phyloP scores from a whole-genome alignment of 2,888 invertebrate genomes.

The Nephrotoma guestfalica region DNA sequence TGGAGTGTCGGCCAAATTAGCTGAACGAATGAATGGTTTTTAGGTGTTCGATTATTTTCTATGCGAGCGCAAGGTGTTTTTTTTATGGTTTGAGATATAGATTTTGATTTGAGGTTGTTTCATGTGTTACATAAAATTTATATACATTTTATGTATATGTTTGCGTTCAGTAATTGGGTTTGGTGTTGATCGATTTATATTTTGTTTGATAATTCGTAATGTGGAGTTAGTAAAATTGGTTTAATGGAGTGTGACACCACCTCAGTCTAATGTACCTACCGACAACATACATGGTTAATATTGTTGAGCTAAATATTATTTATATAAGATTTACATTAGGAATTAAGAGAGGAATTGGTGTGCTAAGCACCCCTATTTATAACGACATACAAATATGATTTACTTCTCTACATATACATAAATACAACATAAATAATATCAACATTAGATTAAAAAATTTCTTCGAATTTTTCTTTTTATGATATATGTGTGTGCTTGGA shows the following conservation, averaged over 20 bases:
- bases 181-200: not conserved
- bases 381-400: not conserved
- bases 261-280: too few relatives aligned
- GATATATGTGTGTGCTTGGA: not conserved
- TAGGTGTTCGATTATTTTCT: not conserved
- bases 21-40: not conserved
- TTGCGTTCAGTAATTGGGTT: not conserved
- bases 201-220: not conserved
- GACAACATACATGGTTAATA: not conserved
- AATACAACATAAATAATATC: not conserved
- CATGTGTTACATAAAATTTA: not conserved
- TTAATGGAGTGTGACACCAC: not conserved
- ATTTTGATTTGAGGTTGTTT: not conserved
- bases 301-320: not conserved
- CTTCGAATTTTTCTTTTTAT: not conserved
- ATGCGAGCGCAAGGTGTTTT: not conserved
- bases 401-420: not conserved
- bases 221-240: not conserved
- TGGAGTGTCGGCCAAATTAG: not conserved
- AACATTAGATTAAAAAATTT: not conserved
- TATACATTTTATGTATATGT: not conserved
- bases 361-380: not conserved
- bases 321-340: not conserved
- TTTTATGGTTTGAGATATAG: not conserved
- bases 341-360: not conserved